These are phyloP conservation scores for Geotria australis DNA, from an alignment of 2,797 vertebrate species.

Conservation along the genomic window DNA sequence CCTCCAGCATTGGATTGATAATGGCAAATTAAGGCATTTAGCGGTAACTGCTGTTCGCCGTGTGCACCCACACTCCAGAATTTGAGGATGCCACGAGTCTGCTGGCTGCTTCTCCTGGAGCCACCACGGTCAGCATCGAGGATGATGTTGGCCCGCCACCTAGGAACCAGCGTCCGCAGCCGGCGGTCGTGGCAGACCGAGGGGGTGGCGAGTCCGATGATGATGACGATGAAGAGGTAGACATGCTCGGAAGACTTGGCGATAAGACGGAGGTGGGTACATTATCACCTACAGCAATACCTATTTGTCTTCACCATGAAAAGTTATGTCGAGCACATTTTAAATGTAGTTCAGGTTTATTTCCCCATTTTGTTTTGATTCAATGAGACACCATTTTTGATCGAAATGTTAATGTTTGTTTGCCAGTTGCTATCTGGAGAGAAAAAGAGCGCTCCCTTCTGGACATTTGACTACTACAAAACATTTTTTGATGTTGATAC, in stretches of 20 bases:
- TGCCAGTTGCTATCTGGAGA: conserved; percentile 22
- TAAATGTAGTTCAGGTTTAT: background rate
- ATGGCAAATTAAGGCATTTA: no score
- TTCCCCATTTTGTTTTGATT: no score
- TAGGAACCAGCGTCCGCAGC: conserved; percentile 2
- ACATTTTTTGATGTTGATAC: conserved; percentile 53
- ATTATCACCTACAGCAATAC: no score
- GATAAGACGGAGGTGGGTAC: no score
- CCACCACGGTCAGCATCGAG: conserved; percentile 14
- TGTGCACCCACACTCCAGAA: conserved; percentile 10
- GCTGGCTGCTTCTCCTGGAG: conserved; percentile 19
- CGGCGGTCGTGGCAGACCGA: no score
- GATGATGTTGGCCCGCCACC: conserved; percentile 4
- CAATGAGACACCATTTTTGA: no score
- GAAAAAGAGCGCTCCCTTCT: conserved; percentile 23
- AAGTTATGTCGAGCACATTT: no score
- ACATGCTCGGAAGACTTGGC: background rate
- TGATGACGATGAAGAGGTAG: conserved; percentile 1
- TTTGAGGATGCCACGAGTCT: conserved; percentile 34
- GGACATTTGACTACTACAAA: conserved; percentile 56
- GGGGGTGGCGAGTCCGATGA: no score
- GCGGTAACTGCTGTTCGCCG: background rate
- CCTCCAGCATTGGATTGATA: no score
- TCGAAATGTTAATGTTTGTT: background rate
- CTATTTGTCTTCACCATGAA: no score